Conservation (phyloP, 2,113 vertebrate species). For the Peromyscus maniculatus region DNA sequence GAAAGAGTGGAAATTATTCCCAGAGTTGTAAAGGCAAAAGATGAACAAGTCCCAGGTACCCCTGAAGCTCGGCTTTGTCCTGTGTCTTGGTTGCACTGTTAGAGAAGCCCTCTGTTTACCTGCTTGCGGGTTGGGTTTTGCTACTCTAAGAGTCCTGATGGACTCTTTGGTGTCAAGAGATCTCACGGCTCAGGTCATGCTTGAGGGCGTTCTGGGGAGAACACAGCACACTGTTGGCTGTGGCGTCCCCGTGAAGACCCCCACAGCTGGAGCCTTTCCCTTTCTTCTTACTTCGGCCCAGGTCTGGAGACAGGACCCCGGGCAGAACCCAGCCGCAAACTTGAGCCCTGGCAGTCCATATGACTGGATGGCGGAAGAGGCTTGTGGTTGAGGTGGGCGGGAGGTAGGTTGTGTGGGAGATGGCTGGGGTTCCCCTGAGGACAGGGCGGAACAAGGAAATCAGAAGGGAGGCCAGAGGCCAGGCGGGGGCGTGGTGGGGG, state of each 20-base stretch:
- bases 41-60: neutral
- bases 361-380: neutral
- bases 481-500: neutral
- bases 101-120: neutral
- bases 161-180: neutral
- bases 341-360: neutral
- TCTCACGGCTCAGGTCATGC: neutral
- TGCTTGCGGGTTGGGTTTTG: neutral
- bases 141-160: neutral
- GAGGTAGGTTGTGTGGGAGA: neutral
- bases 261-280: neutral
- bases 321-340: neutral
- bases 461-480: conserved; percentile 59
- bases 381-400: neutral
- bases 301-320: neutral
- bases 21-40: neutral
- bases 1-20: neutral
- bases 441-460: conserved; percentile 31
- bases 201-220: neutral
- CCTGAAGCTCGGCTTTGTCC: neutral
- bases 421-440: conserved; percentile 70
- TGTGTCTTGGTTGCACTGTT: neutral
- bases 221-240: neutral
- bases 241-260: neutral
- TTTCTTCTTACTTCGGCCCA: neutral